phyloP scores from a whole-genome alignment of 2,888 invertebrate genomes.

The Capitulum mitella region DNA sequence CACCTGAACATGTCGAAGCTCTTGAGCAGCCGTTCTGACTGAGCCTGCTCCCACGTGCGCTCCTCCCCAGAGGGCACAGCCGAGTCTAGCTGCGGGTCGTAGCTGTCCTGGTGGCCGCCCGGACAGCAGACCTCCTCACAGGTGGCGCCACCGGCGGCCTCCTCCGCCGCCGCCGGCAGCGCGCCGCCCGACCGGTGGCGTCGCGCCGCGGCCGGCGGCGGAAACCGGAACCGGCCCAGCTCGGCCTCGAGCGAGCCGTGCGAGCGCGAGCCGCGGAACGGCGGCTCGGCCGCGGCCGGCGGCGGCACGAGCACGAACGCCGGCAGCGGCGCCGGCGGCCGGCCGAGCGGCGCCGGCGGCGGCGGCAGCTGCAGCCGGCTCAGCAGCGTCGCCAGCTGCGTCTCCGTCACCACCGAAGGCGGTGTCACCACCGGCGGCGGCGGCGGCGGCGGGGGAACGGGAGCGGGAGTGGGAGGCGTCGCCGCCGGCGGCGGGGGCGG shows the following conservation, averaged over 20 bases:
- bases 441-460: background rate
- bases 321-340: background rate
- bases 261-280: background rate
- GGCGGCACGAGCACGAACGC: conserved; percentile 12
- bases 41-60: background rate
- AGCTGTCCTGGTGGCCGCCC: background rate
- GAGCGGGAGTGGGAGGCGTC: background rate
- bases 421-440: background rate
- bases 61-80: background rate
- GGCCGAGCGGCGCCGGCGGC: background rate
- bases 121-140: background rate
- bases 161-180: background rate
- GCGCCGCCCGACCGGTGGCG: background rate
- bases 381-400: background rate
- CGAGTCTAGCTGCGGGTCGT: background rate
- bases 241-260: background rate
- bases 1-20: conserved; percentile 15
- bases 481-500: no score
- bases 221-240: background rate
- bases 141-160: background rate
- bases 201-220: background rate
- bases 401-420: no score
- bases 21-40: background rate
- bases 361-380: background rate
- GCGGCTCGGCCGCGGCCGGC: background rate